Evolutionary conservation across 2,888 invertebrate genomes (phyloP), one percentile per base, ranked within the genome.

Genomic region (Herminia tarsipennalis): DNA sequence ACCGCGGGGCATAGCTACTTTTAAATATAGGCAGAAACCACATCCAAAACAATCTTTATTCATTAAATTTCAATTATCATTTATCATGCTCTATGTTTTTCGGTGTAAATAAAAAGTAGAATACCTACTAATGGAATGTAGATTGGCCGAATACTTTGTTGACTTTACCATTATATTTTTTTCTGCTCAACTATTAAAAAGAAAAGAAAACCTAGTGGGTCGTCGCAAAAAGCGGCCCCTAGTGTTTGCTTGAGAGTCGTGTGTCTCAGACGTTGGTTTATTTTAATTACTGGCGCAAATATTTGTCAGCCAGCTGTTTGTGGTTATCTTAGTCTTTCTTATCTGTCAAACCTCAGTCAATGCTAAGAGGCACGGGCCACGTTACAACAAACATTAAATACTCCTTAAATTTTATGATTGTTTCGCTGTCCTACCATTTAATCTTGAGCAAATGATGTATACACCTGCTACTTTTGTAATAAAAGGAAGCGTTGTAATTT

Each of bases 331-430:
- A 58, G 74, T 73, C 74, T 89, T 91, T 73, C 75, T 89, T 91
- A 90, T 90, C 90, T 90, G 90, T 88, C 90, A 90, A 91, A 89
- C 83, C 86, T 76, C 86, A 88, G 89, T 90, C 90, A 88, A 89
- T 89, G 88, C 83, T 86, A 72, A 66, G 77, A 73, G 80, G 82
- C 86, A 83, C 87, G 85, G 79, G 82, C 81, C 74, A 76, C 56
- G 70, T 58, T 65, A 73, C 61, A 54, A 64, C 66, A 74, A 72
- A 71, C 58, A 67, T 58, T 60, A 58, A 36, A 57, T 35, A 49
- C 49, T 54, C 34, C 41, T 35, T 29, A 40, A 33, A 49, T 54
- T 58, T 63, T 59, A 65, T 51, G 41, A 54, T 55, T 54, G 41
- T 68, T 47, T 43, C 57, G 50, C 51, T 50, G 27, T 44, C 17